Conservation (phyloP, 2,797 vertebrate species). For the Triplophysa yarkandensis region DNA sequence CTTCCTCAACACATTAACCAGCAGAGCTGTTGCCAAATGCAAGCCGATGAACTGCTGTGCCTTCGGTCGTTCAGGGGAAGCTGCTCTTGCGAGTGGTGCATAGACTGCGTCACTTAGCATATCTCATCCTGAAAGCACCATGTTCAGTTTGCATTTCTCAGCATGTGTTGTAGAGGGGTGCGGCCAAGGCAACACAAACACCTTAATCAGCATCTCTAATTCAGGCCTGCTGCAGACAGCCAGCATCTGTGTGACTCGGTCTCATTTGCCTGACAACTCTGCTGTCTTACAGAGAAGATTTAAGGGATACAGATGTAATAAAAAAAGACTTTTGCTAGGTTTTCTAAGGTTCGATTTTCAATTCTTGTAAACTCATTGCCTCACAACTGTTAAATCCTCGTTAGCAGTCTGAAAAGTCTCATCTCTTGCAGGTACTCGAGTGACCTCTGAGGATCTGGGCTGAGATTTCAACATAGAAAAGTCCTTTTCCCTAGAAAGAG, state of each 20-base stretch:
- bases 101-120: conserved; percentile 26
- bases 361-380: conserved; percentile 26
- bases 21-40: conserved; percentile 7
- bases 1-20: neutral
- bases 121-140: conserved; percentile 15
- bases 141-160: conserved; percentile 38
- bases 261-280: neutral
- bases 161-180: conserved; percentile 22
- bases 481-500: neutral
- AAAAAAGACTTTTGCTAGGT: too few species aligned
- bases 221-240: conserved; percentile 27
- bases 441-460: neutral
- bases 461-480: conserved; percentile 1
- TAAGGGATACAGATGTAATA: too few species aligned
- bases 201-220: conserved; percentile 52
- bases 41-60: neutral
- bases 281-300: neutral
- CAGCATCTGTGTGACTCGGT: neutral
- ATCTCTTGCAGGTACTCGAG: conserved; percentile 47
- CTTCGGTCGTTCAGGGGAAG: neutral
- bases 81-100: neutral
- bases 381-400: conserved; percentile 47
- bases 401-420: conserved; percentile 48
- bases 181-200: conserved; percentile 21
- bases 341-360: neutral